phyloP scores from a whole-genome alignment of 1,140 invertebrate genomes.

The Andricus grossulariae region DNA sequence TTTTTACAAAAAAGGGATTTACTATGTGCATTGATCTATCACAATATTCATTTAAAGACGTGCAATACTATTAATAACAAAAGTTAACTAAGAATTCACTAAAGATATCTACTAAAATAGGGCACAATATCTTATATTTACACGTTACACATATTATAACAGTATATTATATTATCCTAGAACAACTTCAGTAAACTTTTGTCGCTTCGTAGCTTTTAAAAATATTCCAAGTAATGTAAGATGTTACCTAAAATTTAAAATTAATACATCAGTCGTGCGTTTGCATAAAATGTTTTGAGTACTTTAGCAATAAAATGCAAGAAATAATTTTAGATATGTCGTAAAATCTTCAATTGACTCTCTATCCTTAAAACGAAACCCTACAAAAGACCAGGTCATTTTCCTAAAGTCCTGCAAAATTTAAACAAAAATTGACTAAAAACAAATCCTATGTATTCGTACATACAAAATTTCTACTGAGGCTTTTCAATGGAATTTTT shows the following conservation, averaged over 20 bases:
- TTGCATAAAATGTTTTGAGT: conserved; percentile 26
- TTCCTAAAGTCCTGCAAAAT: background rate
- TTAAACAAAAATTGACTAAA: background rate
- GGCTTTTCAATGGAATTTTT: no score
- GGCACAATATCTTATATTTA: background rate
- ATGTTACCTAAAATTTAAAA: conserved; percentile 1
- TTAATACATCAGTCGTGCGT: conserved; percentile 39
- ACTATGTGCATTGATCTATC: background rate
- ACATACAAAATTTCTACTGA: background rate
- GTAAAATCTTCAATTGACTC: background rate
- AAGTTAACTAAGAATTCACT: background rate
- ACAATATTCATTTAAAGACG: conserved; percentile 14
- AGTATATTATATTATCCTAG: background rate
- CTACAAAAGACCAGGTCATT: background rate
- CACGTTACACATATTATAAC: conserved; percentile 7
- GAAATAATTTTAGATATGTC: background rate
- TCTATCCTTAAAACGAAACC: background rate
- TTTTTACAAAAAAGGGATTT: conserved; percentile 9
- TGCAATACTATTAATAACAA: background rate
- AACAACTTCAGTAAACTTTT: background rate
- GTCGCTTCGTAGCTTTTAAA: background rate
- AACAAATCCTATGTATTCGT: background rate
- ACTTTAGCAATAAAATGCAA: conserved; percentile 17
- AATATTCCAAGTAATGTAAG: conserved; percentile 23
- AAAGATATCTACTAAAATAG: background rate